A percentile compares a stretch with the other conserved stretches of the same genome.
Evolutionary conservation across 2,888 invertebrate species (phyloP).

Genomic region (Sinhomidia bicolor): DNA sequence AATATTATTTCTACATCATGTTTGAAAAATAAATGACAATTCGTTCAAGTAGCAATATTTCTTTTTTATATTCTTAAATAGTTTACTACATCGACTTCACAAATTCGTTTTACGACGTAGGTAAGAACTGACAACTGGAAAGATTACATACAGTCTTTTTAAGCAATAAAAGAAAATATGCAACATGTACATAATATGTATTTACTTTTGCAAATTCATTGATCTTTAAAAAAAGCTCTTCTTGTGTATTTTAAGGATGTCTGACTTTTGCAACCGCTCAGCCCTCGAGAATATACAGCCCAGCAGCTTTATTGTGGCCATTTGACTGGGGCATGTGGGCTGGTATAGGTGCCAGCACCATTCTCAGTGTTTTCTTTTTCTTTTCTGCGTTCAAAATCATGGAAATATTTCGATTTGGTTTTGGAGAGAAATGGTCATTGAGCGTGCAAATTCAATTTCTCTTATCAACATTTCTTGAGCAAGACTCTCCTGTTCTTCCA

Average conservation of each 20-base stretch:
- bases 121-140: constrained; percentile 28
- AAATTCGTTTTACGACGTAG: constrained; percentile 61
- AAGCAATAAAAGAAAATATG: background rate
- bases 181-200: no score
- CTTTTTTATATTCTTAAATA: no score
- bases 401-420: constrained; percentile 20
- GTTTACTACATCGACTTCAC: constrained; percentile 70
- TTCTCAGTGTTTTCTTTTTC: constrained; percentile 53
- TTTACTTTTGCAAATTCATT: no score
- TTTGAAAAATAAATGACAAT: no score
- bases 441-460: constrained; percentile 67
- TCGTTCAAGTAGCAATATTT: no score
- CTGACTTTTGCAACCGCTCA: constrained; percentile 75
- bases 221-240: background rate
- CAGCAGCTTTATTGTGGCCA: constrained; percentile 70
- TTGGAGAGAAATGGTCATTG: constrained; percentile 48
- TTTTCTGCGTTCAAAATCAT: constrained; percentile 54
- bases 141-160: background rate
- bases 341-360: constrained; percentile 49
- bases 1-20: no score
- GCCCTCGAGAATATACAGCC: constrained; percentile 65
- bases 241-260: constrained; percentile 57
- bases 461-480: constrained; percentile 70
- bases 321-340: constrained; percentile 70
- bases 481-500: constrained; percentile 61